Base-by-base conservation (phyloP, 1,140 invertebrate species). In the Lasaia peninsularis region DNA sequence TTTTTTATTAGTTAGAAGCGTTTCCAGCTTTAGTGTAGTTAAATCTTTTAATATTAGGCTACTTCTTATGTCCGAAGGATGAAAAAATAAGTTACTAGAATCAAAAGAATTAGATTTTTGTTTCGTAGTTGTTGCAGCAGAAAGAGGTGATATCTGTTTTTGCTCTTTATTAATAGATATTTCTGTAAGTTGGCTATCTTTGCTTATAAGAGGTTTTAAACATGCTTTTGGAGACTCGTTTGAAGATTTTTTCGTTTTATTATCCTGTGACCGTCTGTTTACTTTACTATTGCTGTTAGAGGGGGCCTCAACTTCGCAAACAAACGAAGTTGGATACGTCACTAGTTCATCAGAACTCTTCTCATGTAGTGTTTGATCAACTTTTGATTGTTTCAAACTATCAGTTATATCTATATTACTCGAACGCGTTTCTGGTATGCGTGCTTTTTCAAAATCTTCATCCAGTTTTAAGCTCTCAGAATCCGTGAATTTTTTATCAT, bases 291-390 rank as follows among this genome's bases (percentile, higher is more conserved):
- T 8, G 32, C 16, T 58, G 44, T 67, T 56, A 21, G 57, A 44
- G 32, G 35, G 48, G 1, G 52, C 57, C 12, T 33, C 31, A 16
- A 34, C 34, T 51, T 67, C 52, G 55, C 33, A 58, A 3, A 63
- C 49, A 31, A 65, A 14, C 35, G 52, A 51, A 24, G 73, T 60
- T 12, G 78, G 77, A 63, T 81, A 80, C 14, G 77, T 80, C 48
- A 80, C 75, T 49, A 81, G 66, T 11, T 70, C 63, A 59, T 78
- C 58, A 20, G 71, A 75, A 56, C 64, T 52, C 8, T 67, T 65
- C 12, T 49, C 34, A 18, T 66, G 65, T 21, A 61, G 7, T 21
- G 48, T 63, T 48, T 53, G 51, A n/a, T 64, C 57, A 10, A 11
- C 10, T 18, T 44, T 44, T 18, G 16, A 14, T 44, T 44, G 40